phyloP scores from a whole-genome alignment of 1,140 invertebrate species.

The Tetramorium simillimum region DNA sequence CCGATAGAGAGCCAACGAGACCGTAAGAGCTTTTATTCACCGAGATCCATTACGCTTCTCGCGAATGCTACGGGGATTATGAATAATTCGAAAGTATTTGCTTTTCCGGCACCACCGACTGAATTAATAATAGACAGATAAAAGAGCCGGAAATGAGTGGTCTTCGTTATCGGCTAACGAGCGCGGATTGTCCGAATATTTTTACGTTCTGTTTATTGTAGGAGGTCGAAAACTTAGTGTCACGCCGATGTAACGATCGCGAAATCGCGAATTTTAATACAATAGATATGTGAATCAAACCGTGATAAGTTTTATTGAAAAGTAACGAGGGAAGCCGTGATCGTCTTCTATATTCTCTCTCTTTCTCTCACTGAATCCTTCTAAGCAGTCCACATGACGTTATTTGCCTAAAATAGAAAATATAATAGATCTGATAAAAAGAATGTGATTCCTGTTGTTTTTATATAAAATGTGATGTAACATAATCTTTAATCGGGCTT shows the following conservation, averaged over 20 bases:
- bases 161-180: slow-evolving; percentile 34
- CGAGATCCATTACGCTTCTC: slow-evolving; percentile 60
- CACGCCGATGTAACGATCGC: no score
- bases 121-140: slow-evolving; percentile 68
- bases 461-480: background rate
- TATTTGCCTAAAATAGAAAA: background rate
- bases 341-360: background rate
- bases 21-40: slow-evolving; percentile 67
- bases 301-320: background rate
- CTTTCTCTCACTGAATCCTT: background rate
- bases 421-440: background rate
- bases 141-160: slow-evolving; percentile 8
- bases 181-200: background rate
- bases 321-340: background rate
- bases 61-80: slow-evolving; percentile 64
- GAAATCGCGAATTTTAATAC: background rate
- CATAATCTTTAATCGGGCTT: background rate
- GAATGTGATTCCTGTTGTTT: background rate
- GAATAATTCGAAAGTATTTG: slow-evolving; percentile 75
- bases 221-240: background rate
- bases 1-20: slow-evolving; percentile 56
- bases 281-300: background rate
- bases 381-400: background rate
- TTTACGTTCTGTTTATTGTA: background rate
- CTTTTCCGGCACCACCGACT: slow-evolving; percentile 59